Evolutionary conservation across 92 coral and sea anemone genomes (phyloP), one percentile per base, ranked within the genome.

Genomic region (Porites rus): DNA sequence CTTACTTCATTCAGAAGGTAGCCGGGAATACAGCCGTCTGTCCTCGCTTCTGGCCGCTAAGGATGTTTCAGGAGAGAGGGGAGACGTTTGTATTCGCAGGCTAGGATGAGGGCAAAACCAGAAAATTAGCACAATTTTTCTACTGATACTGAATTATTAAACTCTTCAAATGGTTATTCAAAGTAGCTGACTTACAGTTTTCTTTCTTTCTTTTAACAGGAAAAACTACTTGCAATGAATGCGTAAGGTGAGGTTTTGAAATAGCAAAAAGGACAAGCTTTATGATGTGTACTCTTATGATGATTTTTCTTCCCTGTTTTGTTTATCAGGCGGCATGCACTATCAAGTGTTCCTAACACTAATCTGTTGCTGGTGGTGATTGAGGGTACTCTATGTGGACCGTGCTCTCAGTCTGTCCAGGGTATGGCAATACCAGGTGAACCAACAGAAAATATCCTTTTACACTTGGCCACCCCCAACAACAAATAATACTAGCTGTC

Each of bases 381-480:
- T 14, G 77, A 93, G 17, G 94, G 93, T 20, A 79, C 73, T 18
- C 0, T 0, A 38, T 94, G 93, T 87, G 97, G 94, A 51, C 81
- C 46, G 59, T 95, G 98, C 72, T 38, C 85, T 69, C 88, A 92
- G 18, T 61, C 53, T 17, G 80, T 76, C 58, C 17, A 72, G 11
- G 60, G 38, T n/a, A 72, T 79, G 75, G 92, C 86, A 46, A 91
- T 93, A 63, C 98, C 98, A 61, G 99, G 99, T 24, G 96, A 91
- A 77, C 91, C 97, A n/a, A 46, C 53, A 31, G 87, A 75, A 86
- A 65, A 96, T 96, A 96, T 96, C 99, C 99, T 96, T 96, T 86
- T 14, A 83, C 20, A 73, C 8, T 17, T 59, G 63, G 8, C 46
- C 46, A 38, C 46, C 61, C 13, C 3, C 17, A 22, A 69, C 13